phyloP scores from a whole-genome alignment of 2,113 vertebrate species.

The Chlorocebus sabaeus region DNA sequence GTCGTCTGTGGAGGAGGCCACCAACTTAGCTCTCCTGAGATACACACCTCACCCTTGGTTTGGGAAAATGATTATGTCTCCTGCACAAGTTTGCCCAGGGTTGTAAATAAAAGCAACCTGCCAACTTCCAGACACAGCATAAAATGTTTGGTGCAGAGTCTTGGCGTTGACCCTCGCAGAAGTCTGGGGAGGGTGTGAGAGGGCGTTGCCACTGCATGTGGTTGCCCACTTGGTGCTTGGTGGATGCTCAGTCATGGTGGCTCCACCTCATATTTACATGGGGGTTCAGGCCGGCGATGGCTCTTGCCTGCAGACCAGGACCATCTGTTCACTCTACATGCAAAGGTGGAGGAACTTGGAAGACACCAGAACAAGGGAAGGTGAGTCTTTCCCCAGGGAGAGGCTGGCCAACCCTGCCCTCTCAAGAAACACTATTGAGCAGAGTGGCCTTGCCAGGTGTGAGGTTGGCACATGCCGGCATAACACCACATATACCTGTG shows the following conservation, averaged over 20 bases:
- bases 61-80: no score
- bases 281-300: fast-evolving
- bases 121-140: background rate
- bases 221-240: fast-evolving
- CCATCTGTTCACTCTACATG: fast-evolving
- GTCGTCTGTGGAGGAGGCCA: background rate
- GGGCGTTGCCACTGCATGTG: fast-evolving
- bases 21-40: background rate
- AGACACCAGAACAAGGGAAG: no score
- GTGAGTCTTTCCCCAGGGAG: background rate
- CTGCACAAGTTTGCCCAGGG: no score
- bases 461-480: fast-evolving
- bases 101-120: background rate
- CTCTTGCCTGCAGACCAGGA: background rate
- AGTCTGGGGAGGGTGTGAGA: no score
- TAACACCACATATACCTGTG: no score
- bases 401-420: background rate
- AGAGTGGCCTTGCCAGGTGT: fast-evolving
- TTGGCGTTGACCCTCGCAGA: background rate
- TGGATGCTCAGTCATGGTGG: background rate
- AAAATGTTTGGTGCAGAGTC: background rate
- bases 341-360: background rate
- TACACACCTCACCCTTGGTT: fast-evolving
- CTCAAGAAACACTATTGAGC: background rate
- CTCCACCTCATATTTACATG: background rate